A percentile compares a stretch with the other conserved stretches of the same genome.
Conservation (phyloP, 2,797 vertebrate species). For the Octomys mimax region DNA sequence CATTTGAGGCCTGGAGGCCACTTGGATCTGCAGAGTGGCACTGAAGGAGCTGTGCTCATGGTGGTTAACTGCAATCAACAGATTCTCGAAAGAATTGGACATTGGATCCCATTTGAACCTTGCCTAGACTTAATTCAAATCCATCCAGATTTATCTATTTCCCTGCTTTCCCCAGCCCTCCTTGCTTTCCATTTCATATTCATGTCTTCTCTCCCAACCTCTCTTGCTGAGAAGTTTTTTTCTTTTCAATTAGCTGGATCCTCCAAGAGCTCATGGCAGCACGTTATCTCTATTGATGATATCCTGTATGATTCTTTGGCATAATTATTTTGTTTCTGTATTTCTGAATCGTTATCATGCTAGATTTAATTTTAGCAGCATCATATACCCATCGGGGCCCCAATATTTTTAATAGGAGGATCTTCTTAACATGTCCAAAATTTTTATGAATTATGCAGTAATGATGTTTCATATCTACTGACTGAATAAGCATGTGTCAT, state of each 20-base stretch:
- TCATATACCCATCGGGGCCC: neutral
- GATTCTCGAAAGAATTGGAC: neutral
- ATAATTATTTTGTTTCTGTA: conserved; percentile 10
- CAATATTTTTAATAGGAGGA: conserved; percentile 39
- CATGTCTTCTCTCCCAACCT: neutral
- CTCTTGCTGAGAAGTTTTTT: neutral
- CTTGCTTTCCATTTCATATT: neutral
- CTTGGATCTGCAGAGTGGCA: neutral
- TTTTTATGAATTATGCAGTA: conserved; percentile 10
- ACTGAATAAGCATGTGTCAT: neutral
- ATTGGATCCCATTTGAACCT: neutral
- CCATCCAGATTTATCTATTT: neutral
- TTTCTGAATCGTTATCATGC: conserved; percentile 40
- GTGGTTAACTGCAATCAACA: neutral
- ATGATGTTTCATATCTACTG: neutral
- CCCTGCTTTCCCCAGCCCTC: neutral
- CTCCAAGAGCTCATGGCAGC: neutral
- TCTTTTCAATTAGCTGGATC: conserved; percentile 13
- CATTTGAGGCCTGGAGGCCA: neutral
- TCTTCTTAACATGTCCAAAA: neutral
- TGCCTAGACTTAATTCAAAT: conserved; percentile 26
- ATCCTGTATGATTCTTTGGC: conserved; percentile 24
- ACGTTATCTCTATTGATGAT: conserved; percentile 20
- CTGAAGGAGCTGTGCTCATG: neutral
- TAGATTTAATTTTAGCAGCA: conserved; percentile 41